phyloP scores from a whole-genome alignment of 2,797 vertebrate species.

The Sebastes trivittatus region DNA sequence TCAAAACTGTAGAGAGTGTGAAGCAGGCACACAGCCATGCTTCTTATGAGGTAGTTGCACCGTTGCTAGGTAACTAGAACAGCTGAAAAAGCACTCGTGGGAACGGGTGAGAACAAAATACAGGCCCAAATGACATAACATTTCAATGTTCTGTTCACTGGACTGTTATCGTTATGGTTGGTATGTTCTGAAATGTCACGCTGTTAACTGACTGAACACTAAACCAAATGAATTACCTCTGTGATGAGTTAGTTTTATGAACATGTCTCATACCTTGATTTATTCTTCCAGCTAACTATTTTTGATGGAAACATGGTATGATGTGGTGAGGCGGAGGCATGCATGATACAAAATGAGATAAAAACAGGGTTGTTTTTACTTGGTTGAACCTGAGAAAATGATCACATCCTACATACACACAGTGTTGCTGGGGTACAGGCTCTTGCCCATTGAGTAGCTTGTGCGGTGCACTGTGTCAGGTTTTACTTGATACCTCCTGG shows the following conservation, averaged over 20 bases:
- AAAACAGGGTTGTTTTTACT: not conserved
- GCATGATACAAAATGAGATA: not conserved
- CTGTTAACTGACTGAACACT: not conserved
- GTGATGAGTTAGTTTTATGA: not conserved
- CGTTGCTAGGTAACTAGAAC: slow-evolving; percentile 61
- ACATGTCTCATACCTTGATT: not conserved
- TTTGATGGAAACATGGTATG: not conserved
- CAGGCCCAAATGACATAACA: not conserved
- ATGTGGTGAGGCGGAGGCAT: not conserved
- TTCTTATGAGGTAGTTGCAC: slow-evolving; percentile 25
- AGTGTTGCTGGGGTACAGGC: slow-evolving; percentile 59
- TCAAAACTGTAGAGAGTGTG: not conserved
- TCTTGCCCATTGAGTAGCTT: slow-evolving; percentile 46
- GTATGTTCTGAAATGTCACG: not conserved
- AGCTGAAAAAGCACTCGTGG: slow-evolving; percentile 26
- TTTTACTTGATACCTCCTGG: slow-evolving; percentile 49
- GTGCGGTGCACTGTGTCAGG: slow-evolving; percentile 24
- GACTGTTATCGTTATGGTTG: not conserved
- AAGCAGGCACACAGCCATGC: not conserved
- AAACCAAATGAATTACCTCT: not conserved
- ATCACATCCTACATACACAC: not conserved
- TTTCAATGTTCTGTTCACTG: not conserved
- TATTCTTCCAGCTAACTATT: not conserved
- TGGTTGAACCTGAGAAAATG: not conserved
- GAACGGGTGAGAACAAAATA: slow-evolving; percentile 13